Base-by-base conservation (phyloP, 37 sponge, comb jelly and placozoan genomes). In the Dysidea cf. avara region DNA sequence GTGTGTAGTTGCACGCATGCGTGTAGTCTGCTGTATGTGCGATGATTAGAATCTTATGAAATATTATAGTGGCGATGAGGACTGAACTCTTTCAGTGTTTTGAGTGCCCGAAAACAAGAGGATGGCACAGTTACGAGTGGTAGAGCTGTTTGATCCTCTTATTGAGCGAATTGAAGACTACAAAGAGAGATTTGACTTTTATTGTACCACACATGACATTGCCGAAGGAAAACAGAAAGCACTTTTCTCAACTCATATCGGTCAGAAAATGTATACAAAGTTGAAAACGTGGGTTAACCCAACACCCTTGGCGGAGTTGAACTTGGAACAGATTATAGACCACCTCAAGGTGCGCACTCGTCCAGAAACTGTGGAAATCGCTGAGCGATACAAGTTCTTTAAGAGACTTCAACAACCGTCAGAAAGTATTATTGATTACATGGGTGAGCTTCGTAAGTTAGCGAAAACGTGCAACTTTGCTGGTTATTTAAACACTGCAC, bases 191-290 rank as follows among this genome's bases (percentile, higher is more conserved):
- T 54, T 54, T 25, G 56, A 54, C 56, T 54, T 7, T 25, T 54
- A 54, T 54, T 54, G 56, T 54, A 5, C 6, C 25, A 54, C 25
- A 22, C 2, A 25, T 26, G 3, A 25, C 22, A 2, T 26, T 3
- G 56, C 22, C 22, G 6, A 2, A 26, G n/a, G n/a, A n/a, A n/a
- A n/a, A n/a, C n/a, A n/a, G n/a, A n/a, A n/a, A n/a, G n/a, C n/a
- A n/a, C n/a, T n/a, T n/a, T n/a, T n/a, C n/a, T n/a, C n/a, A n/a
- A n/a, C n/a, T n/a, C n/a, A n/a, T n/a, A n/a, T n/a, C 3, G 56
- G 56, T 22, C 56, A 54, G 56, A 54, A 54, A 54, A 54, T 54
- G 56, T 54, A 7, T 25, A 5, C 56, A 2, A 54, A 54, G 25
- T 5, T 54, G 2, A 54, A 54, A 25, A 5, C 25, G 22, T 54